phyloP scores from a whole-genome alignment of 1,140 invertebrate genomes.

The Drosophila neocordata region DNA sequence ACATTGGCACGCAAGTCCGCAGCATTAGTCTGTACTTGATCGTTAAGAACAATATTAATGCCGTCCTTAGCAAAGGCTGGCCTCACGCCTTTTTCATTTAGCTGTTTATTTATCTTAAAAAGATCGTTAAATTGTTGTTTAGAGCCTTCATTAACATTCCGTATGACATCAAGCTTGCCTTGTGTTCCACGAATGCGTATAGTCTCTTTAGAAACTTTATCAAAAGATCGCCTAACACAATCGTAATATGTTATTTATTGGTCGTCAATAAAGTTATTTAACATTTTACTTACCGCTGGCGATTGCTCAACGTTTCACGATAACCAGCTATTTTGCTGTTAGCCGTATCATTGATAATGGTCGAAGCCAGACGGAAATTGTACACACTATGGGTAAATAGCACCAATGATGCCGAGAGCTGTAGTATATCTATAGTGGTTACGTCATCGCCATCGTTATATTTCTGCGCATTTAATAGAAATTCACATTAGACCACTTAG shows the following conservation, averaged over 20 bases:
- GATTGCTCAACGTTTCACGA: slow-evolving; percentile 59
- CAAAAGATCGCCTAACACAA: slow-evolving; percentile 54
- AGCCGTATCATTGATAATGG: slow-evolving; percentile 56
- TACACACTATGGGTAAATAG: slow-evolving; percentile 65
- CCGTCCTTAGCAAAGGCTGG: slow-evolving; percentile 49
- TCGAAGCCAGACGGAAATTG: slow-evolving; percentile 70
- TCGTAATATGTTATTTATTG: not conserved
- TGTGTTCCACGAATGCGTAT: slow-evolving; percentile 45
- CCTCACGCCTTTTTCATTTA: slow-evolving; percentile 56
- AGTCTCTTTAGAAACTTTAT: slow-evolving; percentile 69
- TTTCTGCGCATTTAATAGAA: slow-evolving; percentile 40
- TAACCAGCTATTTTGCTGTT: slow-evolving; percentile 39
- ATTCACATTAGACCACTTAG: not conserved
- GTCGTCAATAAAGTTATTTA: not conserved
- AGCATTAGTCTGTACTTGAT: slow-evolving; percentile 44
- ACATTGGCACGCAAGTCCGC: slow-evolving; percentile 58
- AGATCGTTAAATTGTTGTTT: slow-evolving; percentile 72
- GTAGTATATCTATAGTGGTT: slow-evolving; percentile 54
- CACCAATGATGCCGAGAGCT: slow-evolving; percentile 65
- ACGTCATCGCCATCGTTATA: slow-evolving; percentile 58
- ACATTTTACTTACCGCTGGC: slow-evolving; percentile 40
- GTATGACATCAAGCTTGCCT: slow-evolving; percentile 72
- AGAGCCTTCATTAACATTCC: slow-evolving; percentile 67
- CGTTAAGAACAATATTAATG: slow-evolving; percentile 52
- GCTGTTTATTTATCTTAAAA: slow-evolving; percentile 66